Evolutionary conservation across 2,888 invertebrate species (phyloP), one percentile per base, ranked within the genome.

Genomic region (Eilema caniola): DNA sequence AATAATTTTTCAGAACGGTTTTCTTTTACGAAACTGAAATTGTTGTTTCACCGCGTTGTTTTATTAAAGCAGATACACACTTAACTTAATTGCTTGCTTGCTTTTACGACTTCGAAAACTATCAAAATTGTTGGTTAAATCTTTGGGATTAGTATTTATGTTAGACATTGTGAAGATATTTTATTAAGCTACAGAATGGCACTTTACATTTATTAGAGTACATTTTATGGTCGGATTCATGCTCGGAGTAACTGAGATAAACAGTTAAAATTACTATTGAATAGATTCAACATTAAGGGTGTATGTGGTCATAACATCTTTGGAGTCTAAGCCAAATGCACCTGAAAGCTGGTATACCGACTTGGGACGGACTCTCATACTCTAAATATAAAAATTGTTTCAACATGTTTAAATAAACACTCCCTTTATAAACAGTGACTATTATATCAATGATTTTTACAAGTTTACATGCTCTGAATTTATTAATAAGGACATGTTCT

Each of bases 21-120:
- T 47, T 47, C 47, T 20, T 47, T 47, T 47, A 47, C 1, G 20
- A 47, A 87, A 88, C 87, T 86, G 84, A 85, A 86, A 85, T 79
- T 84, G 82, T 78, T 81, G 83, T 84, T 85, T 78, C 70, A 77
- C 80, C 75, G 77, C 79, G 75, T 84, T 72, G 63, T 65, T 71
- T 74, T 31, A 67, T 67, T 77, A 65, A 67, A 76, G 69, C 65
- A 63, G 37, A 75, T 64, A 72, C 69, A 81, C 80, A 82, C 80
- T 81, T 73, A 70, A 74, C 72, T 37, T 72, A 70, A 74, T 78
- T 78, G 71, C 70, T 41, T 16, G 53, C 65, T 33, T 25, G 69
- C 62, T 78, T 68, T 78, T 72, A 72, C 70, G 41, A 70, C 56
- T 73, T 72, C 53, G 31, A 25, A 69, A 78, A 69, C 69, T 67